Evolutionary conservation across 2,113 vertebrate genomes (phyloP).

Genomic region (Galeopterus variegatus): DNA sequence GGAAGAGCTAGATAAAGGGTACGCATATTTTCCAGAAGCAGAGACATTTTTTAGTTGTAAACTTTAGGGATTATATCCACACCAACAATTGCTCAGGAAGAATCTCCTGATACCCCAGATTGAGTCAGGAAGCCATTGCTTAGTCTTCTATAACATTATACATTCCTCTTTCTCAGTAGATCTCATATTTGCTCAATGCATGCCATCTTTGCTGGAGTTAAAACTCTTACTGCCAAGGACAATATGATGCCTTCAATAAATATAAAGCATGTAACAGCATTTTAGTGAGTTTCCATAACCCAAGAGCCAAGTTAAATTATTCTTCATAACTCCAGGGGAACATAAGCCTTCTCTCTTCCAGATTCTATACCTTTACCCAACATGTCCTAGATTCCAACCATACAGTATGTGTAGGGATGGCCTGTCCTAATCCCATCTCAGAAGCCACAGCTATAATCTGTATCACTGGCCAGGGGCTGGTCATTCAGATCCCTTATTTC

Average conservation of each 20-base stretch:
- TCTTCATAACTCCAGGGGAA: background rate
- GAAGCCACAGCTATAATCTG: background rate
- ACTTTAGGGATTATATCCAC: background rate
- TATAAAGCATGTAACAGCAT: background rate
- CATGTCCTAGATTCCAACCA: background rate
- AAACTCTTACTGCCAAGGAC: constrained; percentile 15
- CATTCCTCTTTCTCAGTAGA: constrained; percentile 31
- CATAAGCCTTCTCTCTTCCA: background rate
- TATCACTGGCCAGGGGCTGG: background rate
- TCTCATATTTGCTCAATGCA: background rate
- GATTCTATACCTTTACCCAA: background rate
- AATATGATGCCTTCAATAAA: background rate
- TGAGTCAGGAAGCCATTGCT: background rate
- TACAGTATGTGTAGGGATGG: background rate
- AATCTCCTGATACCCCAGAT: background rate
- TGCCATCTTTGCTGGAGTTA: background rate
- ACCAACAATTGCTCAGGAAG: background rate
- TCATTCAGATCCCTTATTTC: constrained; percentile 30
- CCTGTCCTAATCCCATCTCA: background rate
- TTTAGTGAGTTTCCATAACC: constrained; percentile 35
- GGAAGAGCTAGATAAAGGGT: background rate
- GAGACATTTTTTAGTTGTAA: background rate
- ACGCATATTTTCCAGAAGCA: background rate
- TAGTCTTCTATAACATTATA: background rate
- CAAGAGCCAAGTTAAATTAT: background rate